Conservation (phyloP, 2,888 invertebrate species). For the Heliconius sara region DNA sequence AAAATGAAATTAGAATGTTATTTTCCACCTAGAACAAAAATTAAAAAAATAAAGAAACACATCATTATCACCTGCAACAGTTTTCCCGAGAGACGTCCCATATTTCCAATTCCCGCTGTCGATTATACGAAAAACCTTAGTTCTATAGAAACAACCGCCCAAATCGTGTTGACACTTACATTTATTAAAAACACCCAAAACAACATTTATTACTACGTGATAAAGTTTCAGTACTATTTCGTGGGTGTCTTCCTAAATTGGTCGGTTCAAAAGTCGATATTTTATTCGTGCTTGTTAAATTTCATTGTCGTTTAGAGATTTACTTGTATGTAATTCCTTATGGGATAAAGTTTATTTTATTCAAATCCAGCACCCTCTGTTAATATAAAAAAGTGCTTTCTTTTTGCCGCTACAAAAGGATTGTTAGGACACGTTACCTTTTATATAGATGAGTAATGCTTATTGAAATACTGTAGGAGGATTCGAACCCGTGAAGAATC, state of each 20-base stretch:
- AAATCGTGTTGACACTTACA: slow-evolving; percentile 51
- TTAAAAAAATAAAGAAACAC: slow-evolving; percentile 30
- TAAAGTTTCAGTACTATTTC: slow-evolving; percentile 39
- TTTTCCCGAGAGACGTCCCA: slow-evolving; percentile 72
- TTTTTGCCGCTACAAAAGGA: slow-evolving; percentile 29
- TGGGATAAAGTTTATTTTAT: slow-evolving; percentile 54
- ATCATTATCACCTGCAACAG: slow-evolving; percentile 52
- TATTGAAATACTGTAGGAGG: slow-evolving; percentile 16
- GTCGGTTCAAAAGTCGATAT: slow-evolving; percentile 70
- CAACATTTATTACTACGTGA: slow-evolving; percentile 31
- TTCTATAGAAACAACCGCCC: slow-evolving; percentile 59
- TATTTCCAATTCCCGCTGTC: slow-evolving; percentile 75
- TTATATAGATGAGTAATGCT: slow-evolving; percentile 15
- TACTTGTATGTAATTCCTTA: slow-evolving; percentile 63
- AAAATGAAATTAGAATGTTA: neutral
- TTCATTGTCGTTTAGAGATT: slow-evolving; percentile 69
- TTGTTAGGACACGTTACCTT: slow-evolving; percentile 31
- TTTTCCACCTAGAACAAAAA: slow-evolving; percentile 8
- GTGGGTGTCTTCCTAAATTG: slow-evolving; percentile 48
- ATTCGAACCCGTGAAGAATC: neutral
- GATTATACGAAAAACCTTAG: slow-evolving; percentile 72
- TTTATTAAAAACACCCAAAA: slow-evolving; percentile 15
- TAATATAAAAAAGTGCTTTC: slow-evolving; percentile 39
- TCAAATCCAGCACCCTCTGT: slow-evolving; percentile 49
- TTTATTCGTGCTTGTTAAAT: slow-evolving; percentile 78